phyloP scores from a whole-genome alignment of 2,797 vertebrate genomes.

The Bradypodion ventrale region DNA sequence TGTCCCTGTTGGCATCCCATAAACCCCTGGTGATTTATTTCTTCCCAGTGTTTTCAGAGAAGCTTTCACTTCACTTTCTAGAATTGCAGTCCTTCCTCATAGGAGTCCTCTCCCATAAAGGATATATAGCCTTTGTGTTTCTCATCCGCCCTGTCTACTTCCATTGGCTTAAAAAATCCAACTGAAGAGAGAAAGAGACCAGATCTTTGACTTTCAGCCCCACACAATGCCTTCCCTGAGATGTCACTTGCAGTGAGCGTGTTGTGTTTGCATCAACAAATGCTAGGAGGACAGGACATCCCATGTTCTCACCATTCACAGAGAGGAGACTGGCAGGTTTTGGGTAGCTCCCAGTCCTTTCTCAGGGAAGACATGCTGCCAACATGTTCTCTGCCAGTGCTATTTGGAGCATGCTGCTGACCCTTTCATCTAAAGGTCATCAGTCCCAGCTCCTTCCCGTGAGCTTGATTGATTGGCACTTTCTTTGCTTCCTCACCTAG shows the following conservation, averaged over 20 bases:
- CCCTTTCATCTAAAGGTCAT: background rate
- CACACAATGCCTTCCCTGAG: background rate
- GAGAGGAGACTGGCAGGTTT: fast-evolving
- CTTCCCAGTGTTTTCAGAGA: too few relatives aligned
- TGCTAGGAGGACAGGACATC: background rate
- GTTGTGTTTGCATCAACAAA: fast-evolving
- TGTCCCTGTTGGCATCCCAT: too few relatives aligned
- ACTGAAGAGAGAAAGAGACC: too few relatives aligned
- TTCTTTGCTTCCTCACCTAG: background rate
- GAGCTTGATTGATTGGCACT: background rate
- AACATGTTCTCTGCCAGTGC: background rate
- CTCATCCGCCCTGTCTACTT: too few relatives aligned
- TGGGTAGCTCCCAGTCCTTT: background rate
- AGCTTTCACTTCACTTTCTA: too few relatives aligned
- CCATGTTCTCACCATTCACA: fast-evolving
- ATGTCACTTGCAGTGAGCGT: background rate
- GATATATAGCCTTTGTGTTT: too few relatives aligned
- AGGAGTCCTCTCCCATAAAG: too few relatives aligned
- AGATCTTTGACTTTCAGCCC: too few relatives aligned
- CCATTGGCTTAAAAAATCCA: too few relatives aligned
- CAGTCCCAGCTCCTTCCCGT: background rate
- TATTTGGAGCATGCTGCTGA: fast-evolving
- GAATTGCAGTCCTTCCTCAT: too few relatives aligned
- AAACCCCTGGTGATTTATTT: too few relatives aligned
- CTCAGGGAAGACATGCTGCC: fast-evolving